These are phyloP conservation scores for Oedothorax gibbosus DNA, from an alignment of 1,140 invertebrate genomes.

Conservation along the genomic window DNA sequence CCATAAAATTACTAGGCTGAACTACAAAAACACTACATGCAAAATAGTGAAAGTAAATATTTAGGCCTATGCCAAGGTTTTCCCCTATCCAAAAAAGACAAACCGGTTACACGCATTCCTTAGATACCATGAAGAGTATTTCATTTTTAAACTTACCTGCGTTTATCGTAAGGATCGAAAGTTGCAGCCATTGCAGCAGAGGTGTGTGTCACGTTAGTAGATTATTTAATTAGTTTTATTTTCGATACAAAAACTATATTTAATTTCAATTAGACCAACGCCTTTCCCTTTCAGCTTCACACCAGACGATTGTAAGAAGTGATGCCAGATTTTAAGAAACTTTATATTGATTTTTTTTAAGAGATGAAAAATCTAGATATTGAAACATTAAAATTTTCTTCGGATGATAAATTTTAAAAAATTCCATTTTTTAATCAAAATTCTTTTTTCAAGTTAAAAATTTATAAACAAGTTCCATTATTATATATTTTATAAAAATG, in stretches of 20 bases:
- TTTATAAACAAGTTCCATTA: no score
- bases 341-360: no score
- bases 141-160: constrained; percentile 36
- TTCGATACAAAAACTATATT: not conserved
- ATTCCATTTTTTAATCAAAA: no score
- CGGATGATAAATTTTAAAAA: no score
- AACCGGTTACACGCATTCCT: constrained; percentile 50
- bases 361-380: no score
- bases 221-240: not conserved
- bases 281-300: constrained; percentile 37
- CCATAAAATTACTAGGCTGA: no score
- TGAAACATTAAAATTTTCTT: no score
- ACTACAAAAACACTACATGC: no score
- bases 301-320: constrained; percentile 24
- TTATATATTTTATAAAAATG: no score
- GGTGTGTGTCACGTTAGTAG: not conserved
- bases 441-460: no score
- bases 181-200: constrained; percentile 49
- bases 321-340: constrained; percentile 20
- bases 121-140: constrained; percentile 18
- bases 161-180: constrained; percentile 60
- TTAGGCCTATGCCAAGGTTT: constrained; percentile 57
- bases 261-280: constrained; percentile 48
- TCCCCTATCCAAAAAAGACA: constrained; percentile 12
- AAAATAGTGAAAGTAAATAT: constrained; percentile 17